Percentiles rank a stretch among this genome's conserved stretches.
These are phyloP conservation scores for Hylaeus anthracinus DNA, from an alignment of 1,140 invertebrate species.

Conservation along the genomic window DNA sequence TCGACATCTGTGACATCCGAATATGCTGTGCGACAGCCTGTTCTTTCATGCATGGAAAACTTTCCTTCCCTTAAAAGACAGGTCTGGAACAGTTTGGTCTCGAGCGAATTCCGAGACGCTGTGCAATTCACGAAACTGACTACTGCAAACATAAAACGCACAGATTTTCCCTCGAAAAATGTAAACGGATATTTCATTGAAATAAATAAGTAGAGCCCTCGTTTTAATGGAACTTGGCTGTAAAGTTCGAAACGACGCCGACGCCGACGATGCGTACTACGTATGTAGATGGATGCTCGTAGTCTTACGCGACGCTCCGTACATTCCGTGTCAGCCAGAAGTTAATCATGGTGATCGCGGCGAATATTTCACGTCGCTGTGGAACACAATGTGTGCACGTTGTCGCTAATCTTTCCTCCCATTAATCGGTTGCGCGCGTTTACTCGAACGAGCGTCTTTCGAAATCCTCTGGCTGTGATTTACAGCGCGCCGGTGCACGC, in stretches of 20 bases:
- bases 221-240: no score
- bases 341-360: not conserved
- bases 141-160: no score
- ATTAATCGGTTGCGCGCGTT: not conserved
- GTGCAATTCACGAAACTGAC: no score
- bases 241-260: no score
- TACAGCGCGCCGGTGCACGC: conserved; percentile 25
- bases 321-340: no score
- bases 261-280: no score
- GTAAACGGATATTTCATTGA: no score
- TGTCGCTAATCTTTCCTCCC: not conserved
- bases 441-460: not conserved
- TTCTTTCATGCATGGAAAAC: conserved; percentile 24
- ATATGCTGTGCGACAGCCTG: not conserved
- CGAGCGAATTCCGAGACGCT: not conserved
- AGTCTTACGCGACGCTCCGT: no score
- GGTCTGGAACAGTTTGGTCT: not conserved
- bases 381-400: not conserved
- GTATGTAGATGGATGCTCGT: no score
- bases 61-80: conserved; percentile 10
- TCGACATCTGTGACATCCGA: conserved; percentile 22
- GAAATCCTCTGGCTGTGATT: conserved; percentile 18
- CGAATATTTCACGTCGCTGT: not conserved
- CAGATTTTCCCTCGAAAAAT: no score
- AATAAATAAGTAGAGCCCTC: no score